Evolutionary conservation across 2,888 invertebrate genomes (phyloP).

Genomic region (Archips xylosteana): DNA sequence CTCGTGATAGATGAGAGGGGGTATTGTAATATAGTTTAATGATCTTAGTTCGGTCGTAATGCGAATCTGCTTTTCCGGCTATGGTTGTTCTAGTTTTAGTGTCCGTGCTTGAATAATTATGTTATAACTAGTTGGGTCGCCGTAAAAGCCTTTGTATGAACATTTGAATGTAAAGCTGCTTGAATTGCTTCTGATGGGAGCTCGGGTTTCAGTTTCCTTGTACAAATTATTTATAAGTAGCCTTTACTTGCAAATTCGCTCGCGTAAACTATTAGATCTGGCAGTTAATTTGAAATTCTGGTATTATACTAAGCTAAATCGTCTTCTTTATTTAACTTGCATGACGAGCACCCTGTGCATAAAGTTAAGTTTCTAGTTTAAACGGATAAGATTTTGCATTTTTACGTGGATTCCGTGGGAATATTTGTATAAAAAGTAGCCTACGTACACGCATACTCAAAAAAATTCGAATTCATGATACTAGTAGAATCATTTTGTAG

Average conservation of each 20-base stretch:
- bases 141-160: conserved; percentile 38
- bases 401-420: no score
- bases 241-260: no score
- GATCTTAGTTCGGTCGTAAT: conserved; percentile 84
- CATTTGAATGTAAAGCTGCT: conserved; percentile 20
- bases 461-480: no score
- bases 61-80: conserved; percentile 81
- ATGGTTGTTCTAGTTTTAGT: conserved; percentile 64
- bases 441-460: no score
- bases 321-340: no score
- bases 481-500: no score
- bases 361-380: no score
- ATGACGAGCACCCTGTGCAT: no score
- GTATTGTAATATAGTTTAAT: conserved; percentile 82
- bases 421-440: no score
- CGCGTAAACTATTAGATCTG: no score
- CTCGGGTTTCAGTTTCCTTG: conserved; percentile 6
- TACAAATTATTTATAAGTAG: background rate
- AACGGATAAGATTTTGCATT: no score
- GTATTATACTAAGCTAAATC: background rate
- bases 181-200: conserved; percentile 2
- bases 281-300: no score
- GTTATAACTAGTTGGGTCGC: conserved; percentile 35
- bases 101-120: conserved; percentile 44
- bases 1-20: conserved; percentile 81